Evolutionary conservation across 1,140 invertebrate genomes (phyloP).

Genomic region (Camponotus vicinus): DNA sequence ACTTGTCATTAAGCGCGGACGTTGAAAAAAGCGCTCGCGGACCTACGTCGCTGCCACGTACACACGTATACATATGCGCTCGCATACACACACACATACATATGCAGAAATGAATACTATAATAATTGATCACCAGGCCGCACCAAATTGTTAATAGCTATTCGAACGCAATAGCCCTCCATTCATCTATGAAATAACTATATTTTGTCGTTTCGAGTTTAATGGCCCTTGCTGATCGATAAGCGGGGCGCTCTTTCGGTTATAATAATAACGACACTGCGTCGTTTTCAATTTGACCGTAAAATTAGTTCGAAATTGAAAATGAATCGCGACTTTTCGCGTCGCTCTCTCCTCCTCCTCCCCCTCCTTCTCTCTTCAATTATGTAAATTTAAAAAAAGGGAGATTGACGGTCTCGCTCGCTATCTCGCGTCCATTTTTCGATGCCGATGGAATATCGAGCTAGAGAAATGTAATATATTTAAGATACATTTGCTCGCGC

Average conservation of each 20-base stretch:
- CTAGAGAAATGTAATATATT: conserved; percentile 47
- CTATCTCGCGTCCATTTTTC: conserved; percentile 31
- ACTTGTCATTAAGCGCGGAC: not conserved
- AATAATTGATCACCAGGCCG: conserved; percentile 43
- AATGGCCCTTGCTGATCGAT: conserved; percentile 55
- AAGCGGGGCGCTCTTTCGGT: conserved; percentile 44
- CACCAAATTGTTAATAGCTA: conserved; percentile 56
- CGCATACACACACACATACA: too few relatives aligned
- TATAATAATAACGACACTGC: conserved; percentile 70
- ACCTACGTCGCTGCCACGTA: not conserved
- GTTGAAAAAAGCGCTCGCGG: not conserved
- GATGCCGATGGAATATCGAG: conserved; percentile 38
- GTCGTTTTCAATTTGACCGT: conserved; percentile 61
- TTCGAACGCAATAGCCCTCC: conserved; percentile 55
- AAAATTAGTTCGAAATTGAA: conserved; percentile 70
- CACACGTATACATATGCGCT: too few relatives aligned
- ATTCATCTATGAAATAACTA: conserved; percentile 65
- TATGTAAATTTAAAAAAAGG: conserved; percentile 53
- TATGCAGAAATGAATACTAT: conserved; percentile 34
- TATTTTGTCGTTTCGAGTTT: conserved; percentile 63
- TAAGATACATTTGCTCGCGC: conserved; percentile 50
- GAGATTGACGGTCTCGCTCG: not conserved
- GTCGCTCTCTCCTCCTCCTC: not conserved
- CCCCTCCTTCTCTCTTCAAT: conserved; percentile 13
- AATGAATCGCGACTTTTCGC: conserved; percentile 64